These are phyloP conservation scores for Amphiprion ocellaris DNA, from an alignment of 2,113 vertebrate species.

Conservation along the genomic window DNA sequence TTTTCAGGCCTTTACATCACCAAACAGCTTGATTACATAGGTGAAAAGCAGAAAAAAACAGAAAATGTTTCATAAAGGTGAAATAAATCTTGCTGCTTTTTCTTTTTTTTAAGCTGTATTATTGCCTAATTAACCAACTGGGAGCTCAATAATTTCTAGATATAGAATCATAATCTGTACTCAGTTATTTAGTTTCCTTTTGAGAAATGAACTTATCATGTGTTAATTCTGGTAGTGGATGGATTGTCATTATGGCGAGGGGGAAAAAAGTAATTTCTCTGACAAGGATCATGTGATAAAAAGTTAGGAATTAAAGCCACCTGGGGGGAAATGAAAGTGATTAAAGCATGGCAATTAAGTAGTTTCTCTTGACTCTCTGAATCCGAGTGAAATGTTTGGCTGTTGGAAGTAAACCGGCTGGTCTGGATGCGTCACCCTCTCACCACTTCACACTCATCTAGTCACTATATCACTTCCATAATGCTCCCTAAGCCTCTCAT, in stretches of 20 bases:
- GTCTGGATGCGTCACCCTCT: background rate
- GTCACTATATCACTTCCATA: conserved; percentile 51
- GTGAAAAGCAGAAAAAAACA: background rate
- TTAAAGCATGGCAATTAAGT: conserved; percentile 49
- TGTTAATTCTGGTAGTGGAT: conserved; percentile 17
- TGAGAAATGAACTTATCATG: conserved; percentile 15
- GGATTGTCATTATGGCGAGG: conserved; percentile 6
- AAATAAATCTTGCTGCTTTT: no score
- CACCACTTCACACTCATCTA: conserved; percentile 29
- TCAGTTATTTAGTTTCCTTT: conserved; percentile 36
- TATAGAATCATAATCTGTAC: conserved; percentile 26
- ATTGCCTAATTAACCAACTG: conserved; percentile 27
- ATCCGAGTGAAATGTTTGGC: no score
- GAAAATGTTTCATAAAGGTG: background rate
- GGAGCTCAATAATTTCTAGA: conserved; percentile 20
- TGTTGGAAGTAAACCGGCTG: no score
- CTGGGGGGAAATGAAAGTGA: conserved; percentile 33
- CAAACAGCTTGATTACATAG: background rate
- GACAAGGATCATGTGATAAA: conserved; percentile 51
- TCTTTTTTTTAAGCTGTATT: background rate
- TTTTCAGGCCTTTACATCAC: background rate
- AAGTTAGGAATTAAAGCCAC: conserved; percentile 43
- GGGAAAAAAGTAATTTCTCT: conserved; percentile 34
- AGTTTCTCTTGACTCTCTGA: conserved; percentile 15
- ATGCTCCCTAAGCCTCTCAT: conserved; percentile 66